Base-by-base conservation (phyloP, 2,113 vertebrate species). In the Triplophysa dalaica region DNA sequence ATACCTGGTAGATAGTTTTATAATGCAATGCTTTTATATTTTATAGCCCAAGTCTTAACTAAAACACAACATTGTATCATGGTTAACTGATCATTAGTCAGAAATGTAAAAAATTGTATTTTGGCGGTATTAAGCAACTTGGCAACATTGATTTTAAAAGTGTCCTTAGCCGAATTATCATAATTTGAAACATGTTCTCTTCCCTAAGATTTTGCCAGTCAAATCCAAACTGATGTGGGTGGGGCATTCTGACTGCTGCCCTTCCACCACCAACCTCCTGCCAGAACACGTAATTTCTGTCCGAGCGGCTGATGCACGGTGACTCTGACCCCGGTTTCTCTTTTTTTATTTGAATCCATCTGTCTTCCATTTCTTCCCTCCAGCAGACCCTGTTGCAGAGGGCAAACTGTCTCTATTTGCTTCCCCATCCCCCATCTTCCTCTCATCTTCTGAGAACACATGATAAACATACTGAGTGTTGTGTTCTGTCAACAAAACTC, bases 201-300 rank as follows among this genome's bases (percentile, higher is more conserved):
- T 58, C 73, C n/a, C 33, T 75, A 22, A 48, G 9, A 63, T 29
- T 76, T 76, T 64, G 74, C 60, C 26, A 65, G 60, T 76, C 62
- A 65, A 76, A 76, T 76, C 62, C 26, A 58, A 58, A 58, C 54
- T 14, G 26, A 33, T 52, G 7, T 38, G 74, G 61, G 70, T 19
- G 21, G 13, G 70, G 63, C 74, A 29, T 33, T 65, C 62, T 65
- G 41, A 52, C 45, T 38, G 26, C 24, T 76, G 61, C 58, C 73
- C 26, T 76, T 76, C 12, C 29, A 76, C 74, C 17, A 54, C 22
- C 62, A 76, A 52, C 14, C 21, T 26, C 58, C 14, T 75, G 58
- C 16, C 38, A 62, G 58, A 62, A 63, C 5, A 48, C 29, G 8
- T 73, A 54, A 43, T 73, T 60, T 14, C 58, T 41, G 13, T 43